Evolutionary conservation across 2,797 vertebrate genomes (phyloP), one percentile per base, ranked within the genome.

Genomic region (Sardinella longiceps): DNA sequence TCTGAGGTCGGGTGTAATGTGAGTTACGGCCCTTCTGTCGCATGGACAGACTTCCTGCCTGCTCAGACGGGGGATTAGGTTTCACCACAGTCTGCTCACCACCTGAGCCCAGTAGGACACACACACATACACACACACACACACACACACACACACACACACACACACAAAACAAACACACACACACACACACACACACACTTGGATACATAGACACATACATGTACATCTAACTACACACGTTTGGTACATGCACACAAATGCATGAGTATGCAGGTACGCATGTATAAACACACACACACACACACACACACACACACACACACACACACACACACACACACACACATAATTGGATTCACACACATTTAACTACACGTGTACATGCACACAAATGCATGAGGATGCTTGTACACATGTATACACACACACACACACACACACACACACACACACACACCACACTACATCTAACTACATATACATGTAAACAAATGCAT

Each of bases 21-120:
- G 63, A 70, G 63, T 70, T 33, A 70, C 28, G 6, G 63, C 12
- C 60, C 63, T 70, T 30, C 63, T 70, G 63, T 70, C 28, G 63
- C 63, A 33, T 2, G 0, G 48, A 46, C 66, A 82, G 51, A 85
- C 84, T 85, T 89, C 82, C 30, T 58, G 85, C 87, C 85, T 87
- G 81, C 85, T 86, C 43, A 83, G 80, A 53, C 51, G 23, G 56
- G 53, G 85, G 81, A 81, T 86, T 56, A 58, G 28, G 37, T 88
- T 83, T 81, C 85, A 39, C 84, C 82, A 58, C 84, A 45, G 51
- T 50, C 74, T 37, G 74, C 74, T 87, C 82, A 70, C 63, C 82
- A 33, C 23, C 81, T 25, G 46, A 15, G 81, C 43, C 80, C 30
- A 12, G 18, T 1, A 77, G 63, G 63, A 70, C 51, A 70, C 28